phyloP scores from a whole-genome alignment of 2,888 invertebrate species.

The Andrena bucephala region DNA sequence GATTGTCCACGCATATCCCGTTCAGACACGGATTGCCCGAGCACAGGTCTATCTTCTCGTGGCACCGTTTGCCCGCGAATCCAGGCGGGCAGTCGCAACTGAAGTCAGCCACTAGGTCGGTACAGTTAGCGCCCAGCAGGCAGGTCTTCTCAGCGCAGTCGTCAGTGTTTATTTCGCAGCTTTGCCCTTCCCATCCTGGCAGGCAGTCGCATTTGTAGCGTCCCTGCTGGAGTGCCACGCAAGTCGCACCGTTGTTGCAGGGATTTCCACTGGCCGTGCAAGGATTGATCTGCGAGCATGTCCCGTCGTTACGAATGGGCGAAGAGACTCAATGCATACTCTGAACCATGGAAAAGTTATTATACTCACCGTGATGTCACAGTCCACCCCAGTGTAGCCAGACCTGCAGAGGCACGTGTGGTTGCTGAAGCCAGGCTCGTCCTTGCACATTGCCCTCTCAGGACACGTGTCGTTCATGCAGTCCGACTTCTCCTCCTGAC shows the following conservation, averaged over 20 bases:
- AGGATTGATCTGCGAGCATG: constrained; percentile 90
- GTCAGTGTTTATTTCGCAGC: constrained; percentile 96
- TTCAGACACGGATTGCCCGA: constrained; percentile 95
- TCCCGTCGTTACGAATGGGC: neutral
- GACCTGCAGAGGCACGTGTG: constrained; percentile 96
- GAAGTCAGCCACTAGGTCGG: constrained; percentile 97
- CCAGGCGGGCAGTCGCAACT: constrained; percentile 97
- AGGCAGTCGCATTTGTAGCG: constrained; percentile 97
- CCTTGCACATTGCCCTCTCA: constrained; percentile 98
- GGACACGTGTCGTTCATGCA: constrained; percentile 96
- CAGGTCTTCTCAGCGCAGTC: constrained; percentile 98
- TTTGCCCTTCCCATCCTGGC: constrained; percentile 98
- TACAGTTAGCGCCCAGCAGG: constrained; percentile 95
- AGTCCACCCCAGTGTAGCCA: constrained; percentile 97
- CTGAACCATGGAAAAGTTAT: neutral
- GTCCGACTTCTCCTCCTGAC: constrained; percentile 96
- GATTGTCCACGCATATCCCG: constrained; percentile 95
- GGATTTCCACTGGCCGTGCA: constrained; percentile 96
- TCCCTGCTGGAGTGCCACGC: constrained; percentile 95
- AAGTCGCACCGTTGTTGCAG: constrained; percentile 95
- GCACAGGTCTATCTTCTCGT: constrained; percentile 97
- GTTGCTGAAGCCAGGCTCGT: constrained; percentile 95
- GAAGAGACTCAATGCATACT: no score
- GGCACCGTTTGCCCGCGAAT: constrained; percentile 98
- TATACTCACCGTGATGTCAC: constrained; percentile 91